Evolutionary conservation across 23 tunicate genomes (phyloP).

Genomic region (Styela clava): DNA sequence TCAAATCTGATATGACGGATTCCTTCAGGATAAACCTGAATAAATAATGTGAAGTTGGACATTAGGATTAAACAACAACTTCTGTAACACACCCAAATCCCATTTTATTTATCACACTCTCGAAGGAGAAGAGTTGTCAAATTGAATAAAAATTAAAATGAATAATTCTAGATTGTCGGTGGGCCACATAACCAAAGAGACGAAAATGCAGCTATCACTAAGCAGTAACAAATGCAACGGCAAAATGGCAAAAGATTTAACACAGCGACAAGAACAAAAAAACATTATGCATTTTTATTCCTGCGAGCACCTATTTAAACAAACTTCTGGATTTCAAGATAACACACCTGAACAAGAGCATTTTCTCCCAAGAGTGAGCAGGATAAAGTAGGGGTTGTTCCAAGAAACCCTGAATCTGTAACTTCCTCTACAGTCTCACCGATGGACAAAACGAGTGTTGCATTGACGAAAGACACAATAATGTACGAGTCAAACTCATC

Average conservation of each 20-base stretch:
- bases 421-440: slow-evolving; percentile 99
- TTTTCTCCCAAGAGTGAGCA: slow-evolving; percentile 96
- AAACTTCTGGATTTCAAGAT: too few relatives aligned
- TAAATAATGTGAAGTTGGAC: too few relatives aligned
- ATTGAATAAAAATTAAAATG: too few relatives aligned
- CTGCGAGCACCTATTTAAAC: too few relatives aligned
- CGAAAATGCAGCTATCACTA: too few relatives aligned
- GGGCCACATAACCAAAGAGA: too few relatives aligned
- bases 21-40: slow-evolving; percentile 97
- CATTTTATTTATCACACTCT: background rate
- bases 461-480: slow-evolving; percentile 96
- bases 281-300: too few relatives aligned
- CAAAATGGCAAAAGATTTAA: too few relatives aligned
- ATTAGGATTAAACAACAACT: background rate
- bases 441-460: slow-evolving; percentile 93
- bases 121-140: too few relatives aligned
- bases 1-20: slow-evolving; percentile 94
- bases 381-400: slow-evolving; percentile 96
- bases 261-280: too few relatives aligned
- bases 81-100: background rate
- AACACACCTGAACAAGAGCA: slow-evolving; percentile 96
- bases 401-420: slow-evolving; percentile 99
- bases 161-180: too few relatives aligned
- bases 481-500: slow-evolving; percentile 98
- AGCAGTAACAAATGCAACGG: too few relatives aligned